Percentiles rank a stretch among this genome's conserved stretches.
Conservation (phyloP, 2,113 vertebrate genomes). For the Phylloscopus trochilus region DNA sequence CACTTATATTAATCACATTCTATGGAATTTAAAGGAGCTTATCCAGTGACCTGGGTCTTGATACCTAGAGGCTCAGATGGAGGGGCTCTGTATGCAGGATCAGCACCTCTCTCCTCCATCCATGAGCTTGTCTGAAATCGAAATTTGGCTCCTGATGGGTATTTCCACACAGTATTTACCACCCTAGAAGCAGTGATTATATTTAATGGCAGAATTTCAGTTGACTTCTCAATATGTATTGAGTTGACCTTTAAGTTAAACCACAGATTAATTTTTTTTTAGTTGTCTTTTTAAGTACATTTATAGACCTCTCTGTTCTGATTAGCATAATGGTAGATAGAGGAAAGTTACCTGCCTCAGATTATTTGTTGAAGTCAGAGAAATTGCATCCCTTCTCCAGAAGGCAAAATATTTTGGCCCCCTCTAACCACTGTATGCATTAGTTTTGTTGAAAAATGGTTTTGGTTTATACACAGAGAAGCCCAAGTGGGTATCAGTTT, state of each 20-base stretch:
- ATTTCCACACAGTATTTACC: constrained; percentile 36
- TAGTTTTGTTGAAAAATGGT: not conserved
- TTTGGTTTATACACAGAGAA: constrained; percentile 33
- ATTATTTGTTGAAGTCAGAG: constrained; percentile 31
- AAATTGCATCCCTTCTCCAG: not conserved
- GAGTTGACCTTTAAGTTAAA: constrained; percentile 66
- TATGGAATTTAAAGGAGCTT: not conserved
- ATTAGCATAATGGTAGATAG: not conserved
- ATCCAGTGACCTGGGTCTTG: not conserved
- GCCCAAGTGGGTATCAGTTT: constrained; percentile 35
- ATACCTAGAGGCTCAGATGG: not conserved
- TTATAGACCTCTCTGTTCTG: constrained; percentile 56
- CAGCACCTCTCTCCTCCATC: not conserved
- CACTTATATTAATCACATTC: not conserved
- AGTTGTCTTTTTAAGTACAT: constrained; percentile 49
- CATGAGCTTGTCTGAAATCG: not conserved
- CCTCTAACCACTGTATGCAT: not conserved
- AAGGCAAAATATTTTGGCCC: constrained; percentile 42
- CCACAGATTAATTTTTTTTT: constrained; percentile 60
- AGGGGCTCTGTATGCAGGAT: not conserved
- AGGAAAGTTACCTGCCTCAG: not conserved
- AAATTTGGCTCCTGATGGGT: constrained; percentile 3
- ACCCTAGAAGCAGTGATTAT: constrained; percentile 42
- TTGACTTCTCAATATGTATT: constrained; percentile 65
- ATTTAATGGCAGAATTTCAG: constrained; percentile 57